Conservation (phyloP, 2,113 vertebrate genomes). For the Cyanoramphus novaezelandiae region DNA sequence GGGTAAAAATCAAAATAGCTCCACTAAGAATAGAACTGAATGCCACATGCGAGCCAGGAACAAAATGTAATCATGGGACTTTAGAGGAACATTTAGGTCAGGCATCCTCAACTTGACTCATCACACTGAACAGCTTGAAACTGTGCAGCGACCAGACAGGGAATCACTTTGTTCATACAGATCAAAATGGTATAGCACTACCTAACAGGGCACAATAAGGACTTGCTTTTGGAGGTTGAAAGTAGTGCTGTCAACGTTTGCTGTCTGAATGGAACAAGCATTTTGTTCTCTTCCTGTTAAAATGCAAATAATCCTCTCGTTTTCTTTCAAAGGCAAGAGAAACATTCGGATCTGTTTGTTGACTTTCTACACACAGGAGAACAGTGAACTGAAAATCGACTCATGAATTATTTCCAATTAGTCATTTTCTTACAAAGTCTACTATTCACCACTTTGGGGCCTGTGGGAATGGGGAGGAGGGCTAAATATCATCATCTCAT, state of each 20-base stretch:
- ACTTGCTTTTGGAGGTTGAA: background rate
- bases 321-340: constrained; percentile 34
- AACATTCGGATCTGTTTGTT: constrained; percentile 36
- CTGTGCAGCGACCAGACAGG: background rate
- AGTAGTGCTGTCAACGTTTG: background rate
- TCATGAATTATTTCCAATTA: constrained; percentile 49
- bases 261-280: background rate
- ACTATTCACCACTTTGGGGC: background rate
- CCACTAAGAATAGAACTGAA: constrained; percentile 59
- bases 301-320: background rate
- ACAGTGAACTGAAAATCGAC: constrained; percentile 29
- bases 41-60: constrained; percentile 50
- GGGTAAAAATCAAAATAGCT: constrained; percentile 57
- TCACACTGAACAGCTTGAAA: constrained; percentile 1
- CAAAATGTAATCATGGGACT: constrained; percentile 60
- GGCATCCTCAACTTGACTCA: constrained; percentile 51
- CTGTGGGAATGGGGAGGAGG: background rate
- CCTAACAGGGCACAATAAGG: background rate
- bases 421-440: constrained; percentile 41
- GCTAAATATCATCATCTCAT: background rate
- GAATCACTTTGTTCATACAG: constrained; percentile 19
- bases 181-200: background rate
- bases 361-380: constrained; percentile 23
- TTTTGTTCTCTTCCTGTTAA: constrained; percentile 49
- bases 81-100: constrained; percentile 66